Percentiles rank a stretch among this genome's conserved stretches.
phyloP scores from a whole-genome alignment of 2,888 invertebrate genomes.

The Argyra leucocephala region DNA sequence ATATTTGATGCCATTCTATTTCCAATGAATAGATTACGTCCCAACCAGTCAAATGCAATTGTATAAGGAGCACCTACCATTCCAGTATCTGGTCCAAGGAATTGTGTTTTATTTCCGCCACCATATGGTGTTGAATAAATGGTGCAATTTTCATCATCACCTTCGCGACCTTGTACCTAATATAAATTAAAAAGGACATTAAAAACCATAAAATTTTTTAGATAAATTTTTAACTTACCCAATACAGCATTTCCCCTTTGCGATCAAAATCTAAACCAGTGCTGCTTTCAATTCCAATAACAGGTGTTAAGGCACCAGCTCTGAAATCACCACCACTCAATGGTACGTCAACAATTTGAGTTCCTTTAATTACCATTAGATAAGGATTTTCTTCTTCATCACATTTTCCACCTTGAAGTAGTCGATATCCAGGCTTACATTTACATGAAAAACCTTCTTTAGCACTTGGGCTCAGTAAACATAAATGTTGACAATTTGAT shows the following conservation, averaged over 20 bases:
- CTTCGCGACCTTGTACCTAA: conserved; percentile 59
- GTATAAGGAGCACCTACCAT: conserved; percentile 83
- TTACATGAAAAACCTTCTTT: conserved; percentile 70
- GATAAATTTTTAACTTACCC: conserved; percentile 44
- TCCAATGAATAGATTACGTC: conserved; percentile 86
- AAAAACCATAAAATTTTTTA: background rate
- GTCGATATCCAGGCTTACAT: conserved; percentile 79
- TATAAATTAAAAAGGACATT: background rate
- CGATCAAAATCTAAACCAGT: conserved; percentile 87
- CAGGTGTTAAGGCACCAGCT: conserved; percentile 71
- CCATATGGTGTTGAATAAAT: conserved; percentile 74
- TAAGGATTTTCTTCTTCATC: conserved; percentile 79
- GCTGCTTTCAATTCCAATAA: conserved; percentile 80
- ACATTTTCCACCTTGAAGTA: conserved; percentile 59
- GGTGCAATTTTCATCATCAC: conserved; percentile 75
- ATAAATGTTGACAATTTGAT: conserved; percentile 77
- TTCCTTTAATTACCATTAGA: conserved; percentile 79
- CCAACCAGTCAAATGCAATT: conserved; percentile 94
- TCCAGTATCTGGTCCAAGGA: conserved; percentile 73
- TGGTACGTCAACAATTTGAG: conserved; percentile 79
- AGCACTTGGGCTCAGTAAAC: conserved; percentile 72
- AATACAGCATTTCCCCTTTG: conserved; percentile 72
- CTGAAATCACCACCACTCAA: conserved; percentile 65
- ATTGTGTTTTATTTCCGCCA: conserved; percentile 74
- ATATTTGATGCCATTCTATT: conserved; percentile 84